These are phyloP conservation scores for Quadriops clusia DNA, from an alignment of 2,888 invertebrate genomes.

Conservation along the genomic window DNA sequence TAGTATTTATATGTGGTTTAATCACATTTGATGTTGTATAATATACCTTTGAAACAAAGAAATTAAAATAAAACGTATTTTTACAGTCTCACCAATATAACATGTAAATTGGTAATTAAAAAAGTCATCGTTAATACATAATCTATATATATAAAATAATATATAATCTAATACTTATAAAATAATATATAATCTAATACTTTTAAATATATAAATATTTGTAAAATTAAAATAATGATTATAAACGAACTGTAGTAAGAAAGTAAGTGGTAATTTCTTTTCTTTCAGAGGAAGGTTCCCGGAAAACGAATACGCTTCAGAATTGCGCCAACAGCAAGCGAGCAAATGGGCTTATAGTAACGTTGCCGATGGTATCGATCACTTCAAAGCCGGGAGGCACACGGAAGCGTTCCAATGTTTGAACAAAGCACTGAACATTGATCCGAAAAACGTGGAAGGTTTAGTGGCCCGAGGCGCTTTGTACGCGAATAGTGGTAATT, in stretches of 20 bases:
- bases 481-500: constrained; percentile 88
- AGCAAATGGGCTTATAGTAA: constrained; percentile 86
- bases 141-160: not conserved
- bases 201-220: too few species aligned
- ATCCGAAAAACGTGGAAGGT: constrained; percentile 85
- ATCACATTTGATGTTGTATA: too few species aligned
- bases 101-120: too few species aligned
- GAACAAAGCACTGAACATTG: constrained; percentile 85
- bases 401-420: constrained; percentile 91
- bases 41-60: too few species aligned
- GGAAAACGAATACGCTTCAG: constrained; percentile 68
- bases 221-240: too few species aligned
- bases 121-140: too few species aligned
- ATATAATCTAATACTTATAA: not conserved
- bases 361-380: constrained; percentile 91
- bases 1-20: too few species aligned
- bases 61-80: too few species aligned
- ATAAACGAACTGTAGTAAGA: too few species aligned
- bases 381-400: constrained; percentile 86
- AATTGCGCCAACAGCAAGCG: constrained; percentile 80
- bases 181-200: constrained; percentile 1
- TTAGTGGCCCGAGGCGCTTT: constrained; percentile 83
- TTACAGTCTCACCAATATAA: too few species aligned
- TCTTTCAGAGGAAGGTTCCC: constrained; percentile 57
- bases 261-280: too few species aligned